These are phyloP conservation scores for Tetrao urogallus DNA, from an alignment of 2,113 vertebrate genomes.

Conservation along the genomic window DNA sequence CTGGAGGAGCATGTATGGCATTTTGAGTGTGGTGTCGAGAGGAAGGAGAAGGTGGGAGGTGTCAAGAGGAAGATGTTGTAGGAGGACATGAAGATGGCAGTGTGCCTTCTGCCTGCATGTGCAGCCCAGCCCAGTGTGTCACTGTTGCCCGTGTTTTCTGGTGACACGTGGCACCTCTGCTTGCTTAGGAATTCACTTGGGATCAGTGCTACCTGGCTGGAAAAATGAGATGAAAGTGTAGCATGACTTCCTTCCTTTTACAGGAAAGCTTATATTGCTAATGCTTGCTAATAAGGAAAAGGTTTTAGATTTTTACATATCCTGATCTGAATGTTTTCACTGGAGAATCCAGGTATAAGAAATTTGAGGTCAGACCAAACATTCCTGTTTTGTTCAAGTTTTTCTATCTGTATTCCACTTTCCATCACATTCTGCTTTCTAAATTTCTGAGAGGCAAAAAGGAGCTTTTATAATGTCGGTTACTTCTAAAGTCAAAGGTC, in stretches of 20 bases:
- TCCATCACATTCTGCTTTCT: background rate
- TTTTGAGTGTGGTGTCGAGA: background rate
- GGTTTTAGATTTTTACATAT: background rate
- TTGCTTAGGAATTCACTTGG: background rate
- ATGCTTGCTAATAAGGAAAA: background rate
- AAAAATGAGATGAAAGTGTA: background rate
- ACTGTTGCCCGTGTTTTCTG: fast-evolving
- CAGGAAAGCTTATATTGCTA: fast-evolving
- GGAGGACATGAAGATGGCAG: fast-evolving
- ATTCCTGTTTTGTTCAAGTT: background rate
- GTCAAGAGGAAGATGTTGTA: background rate
- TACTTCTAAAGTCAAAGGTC: conserved; percentile 10
- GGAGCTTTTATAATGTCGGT: background rate
- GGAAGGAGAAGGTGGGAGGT: background rate
- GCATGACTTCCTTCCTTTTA: background rate
- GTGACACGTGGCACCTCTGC: background rate
- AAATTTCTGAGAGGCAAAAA: background rate
- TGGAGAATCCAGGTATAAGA: background rate
- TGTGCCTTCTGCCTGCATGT: background rate
- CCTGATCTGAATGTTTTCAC: fast-evolving
- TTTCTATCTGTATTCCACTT: background rate
- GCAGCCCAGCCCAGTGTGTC: fast-evolving
- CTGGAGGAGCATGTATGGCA: background rate
- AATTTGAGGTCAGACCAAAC: background rate
- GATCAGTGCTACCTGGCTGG: background rate